Conservation (phyloP, 2,888 invertebrate species). For the Resseliella maxima region DNA sequence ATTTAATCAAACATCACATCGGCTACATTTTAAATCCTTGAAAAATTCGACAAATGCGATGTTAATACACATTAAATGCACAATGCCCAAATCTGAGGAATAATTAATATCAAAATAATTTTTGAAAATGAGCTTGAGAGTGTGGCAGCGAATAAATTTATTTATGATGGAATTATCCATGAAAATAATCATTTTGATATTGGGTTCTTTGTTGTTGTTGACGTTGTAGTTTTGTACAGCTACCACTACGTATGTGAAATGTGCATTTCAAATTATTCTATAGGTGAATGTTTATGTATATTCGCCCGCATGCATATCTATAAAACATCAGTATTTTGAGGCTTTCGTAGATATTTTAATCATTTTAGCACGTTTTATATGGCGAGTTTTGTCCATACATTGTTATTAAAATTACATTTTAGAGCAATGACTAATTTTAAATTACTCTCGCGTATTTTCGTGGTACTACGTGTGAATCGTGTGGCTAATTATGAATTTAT, state of each 20-base stretch:
- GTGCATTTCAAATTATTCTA: not conserved
- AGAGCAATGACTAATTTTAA: conserved; percentile 11
- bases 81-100: conserved; percentile 13
- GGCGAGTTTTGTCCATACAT: not conserved
- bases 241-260: not conserved
- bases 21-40: not conserved
- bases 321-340: not conserved
- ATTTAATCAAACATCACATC: not conserved
- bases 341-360: conserved; percentile 16
- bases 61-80: conserved; percentile 26
- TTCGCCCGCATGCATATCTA: not conserved
- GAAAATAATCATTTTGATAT: conserved; percentile 17
- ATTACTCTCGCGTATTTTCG: conserved; percentile 12
- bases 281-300: conserved; percentile 16
- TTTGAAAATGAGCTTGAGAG: not conserved
- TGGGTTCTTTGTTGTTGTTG: not conserved
- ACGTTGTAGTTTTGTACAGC: not conserved
- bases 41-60: not conserved
- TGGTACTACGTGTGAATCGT: not conserved
- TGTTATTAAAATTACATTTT: conserved; percentile 38
- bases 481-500: conserved; percentile 17
- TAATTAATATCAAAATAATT: conserved; percentile 1
- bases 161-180: conserved; percentile 39
- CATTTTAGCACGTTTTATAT: conserved; percentile 37
- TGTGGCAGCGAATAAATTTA: conserved; percentile 8